These are phyloP conservation scores for Dinomys branickii DNA, from an alignment of 2,113 vertebrate species.

Conservation along the genomic window DNA sequence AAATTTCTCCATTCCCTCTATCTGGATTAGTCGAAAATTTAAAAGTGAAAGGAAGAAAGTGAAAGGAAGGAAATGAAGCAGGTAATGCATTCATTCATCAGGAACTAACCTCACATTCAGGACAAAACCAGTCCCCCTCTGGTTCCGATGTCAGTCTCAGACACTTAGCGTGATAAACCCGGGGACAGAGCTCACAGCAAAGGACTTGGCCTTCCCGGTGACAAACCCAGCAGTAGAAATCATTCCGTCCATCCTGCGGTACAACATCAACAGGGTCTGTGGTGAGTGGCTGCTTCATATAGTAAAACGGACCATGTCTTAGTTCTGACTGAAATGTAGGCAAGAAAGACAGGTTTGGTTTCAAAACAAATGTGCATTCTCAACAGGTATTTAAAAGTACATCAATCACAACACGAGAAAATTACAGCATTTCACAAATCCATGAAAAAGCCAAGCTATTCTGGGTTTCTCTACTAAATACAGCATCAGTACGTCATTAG, in stretches of 20 bases:
- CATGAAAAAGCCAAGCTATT: background rate
- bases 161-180: constrained; percentile 99
- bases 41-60: constrained; percentile 55
- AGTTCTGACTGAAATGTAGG: constrained; percentile 99
- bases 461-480: background rate
- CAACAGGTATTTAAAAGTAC: constrained; percentile 79
- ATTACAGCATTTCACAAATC: constrained; percentile 78
- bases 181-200: constrained; percentile 99
- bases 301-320: constrained; percentile 99
- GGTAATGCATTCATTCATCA: constrained; percentile 68
- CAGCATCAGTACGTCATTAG: background rate
- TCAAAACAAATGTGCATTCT: constrained; percentile 94
- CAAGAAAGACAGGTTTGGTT: constrained; percentile 98
- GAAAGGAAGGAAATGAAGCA: constrained; percentile 60
- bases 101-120: constrained; percentile 99
- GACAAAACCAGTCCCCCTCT: constrained; percentile 99
- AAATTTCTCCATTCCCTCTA: constrained; percentile 33
- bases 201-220: constrained; percentile 99
- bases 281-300: constrained; percentile 99
- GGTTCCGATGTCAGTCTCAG: constrained; percentile 99
- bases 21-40: constrained; percentile 45
- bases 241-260: constrained; percentile 99
- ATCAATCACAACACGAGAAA: constrained; percentile 82
- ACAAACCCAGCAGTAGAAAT: constrained; percentile 99
- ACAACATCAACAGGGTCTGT: constrained; percentile 99